Evolutionary conservation across 2,797 vertebrate genomes (phyloP).

Genomic region (Pipistrellus kuhlii): DNA sequence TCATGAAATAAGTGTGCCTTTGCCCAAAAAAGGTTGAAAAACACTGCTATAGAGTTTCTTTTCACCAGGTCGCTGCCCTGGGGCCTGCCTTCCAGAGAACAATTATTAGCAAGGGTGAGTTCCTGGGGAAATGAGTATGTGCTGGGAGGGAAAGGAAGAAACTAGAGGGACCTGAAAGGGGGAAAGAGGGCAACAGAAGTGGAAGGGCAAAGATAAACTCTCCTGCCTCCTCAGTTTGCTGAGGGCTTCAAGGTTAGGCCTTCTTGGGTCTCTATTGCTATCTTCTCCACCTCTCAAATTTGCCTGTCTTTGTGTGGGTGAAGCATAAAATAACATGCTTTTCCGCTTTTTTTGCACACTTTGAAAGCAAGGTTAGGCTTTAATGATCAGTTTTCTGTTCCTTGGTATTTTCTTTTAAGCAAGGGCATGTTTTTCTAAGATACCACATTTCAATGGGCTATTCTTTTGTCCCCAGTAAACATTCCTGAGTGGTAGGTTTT

Average conservation of each 20-base stretch:
- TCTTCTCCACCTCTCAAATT: not conserved
- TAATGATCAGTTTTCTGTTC: slow-evolving; percentile 70
- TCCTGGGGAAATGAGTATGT: not conserved
- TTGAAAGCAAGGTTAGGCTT: slow-evolving; percentile 69
- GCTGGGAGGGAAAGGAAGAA: not conserved
- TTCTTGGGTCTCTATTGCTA: not conserved
- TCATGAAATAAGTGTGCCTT: too few species aligned
- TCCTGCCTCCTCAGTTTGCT: slow-evolving; percentile 15
- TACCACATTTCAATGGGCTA: slow-evolving; percentile 60
- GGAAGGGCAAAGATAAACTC: not conserved
- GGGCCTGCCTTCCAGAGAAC: slow-evolving; percentile 16
- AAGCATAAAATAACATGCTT: slow-evolving; percentile 61
- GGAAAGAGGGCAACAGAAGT: not conserved
- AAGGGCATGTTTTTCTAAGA: slow-evolving; percentile 73
- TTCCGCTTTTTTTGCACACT: slow-evolving; percentile 39
- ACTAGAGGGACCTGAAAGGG: not conserved
- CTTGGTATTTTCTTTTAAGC: slow-evolving; percentile 67
- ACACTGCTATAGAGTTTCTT: too few species aligned
- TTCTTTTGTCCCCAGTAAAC: slow-evolving; percentile 56
- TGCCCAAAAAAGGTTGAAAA: too few species aligned
- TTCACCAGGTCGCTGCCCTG: not conserved
- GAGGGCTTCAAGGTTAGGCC: not conserved
- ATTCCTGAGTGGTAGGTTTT: slow-evolving; percentile 57
- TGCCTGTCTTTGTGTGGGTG: slow-evolving; percentile 6
- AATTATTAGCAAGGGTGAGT: not conserved